phyloP scores from a whole-genome alignment of 2,888 invertebrate genomes.

The Rotaria macrura region DNA sequence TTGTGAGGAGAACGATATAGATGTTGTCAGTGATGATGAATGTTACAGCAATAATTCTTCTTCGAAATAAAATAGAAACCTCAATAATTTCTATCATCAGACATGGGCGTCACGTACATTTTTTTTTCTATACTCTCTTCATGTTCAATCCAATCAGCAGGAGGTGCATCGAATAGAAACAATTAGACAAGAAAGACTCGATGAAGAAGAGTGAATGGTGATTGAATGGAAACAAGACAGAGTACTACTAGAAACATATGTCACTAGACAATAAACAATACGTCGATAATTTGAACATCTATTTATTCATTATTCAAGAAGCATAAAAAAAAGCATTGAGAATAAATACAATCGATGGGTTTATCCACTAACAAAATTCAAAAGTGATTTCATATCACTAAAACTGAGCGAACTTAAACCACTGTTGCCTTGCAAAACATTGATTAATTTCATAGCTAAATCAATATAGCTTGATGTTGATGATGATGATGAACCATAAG shows the following conservation, averaged over 20 bases:
- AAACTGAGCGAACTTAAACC: neutral
- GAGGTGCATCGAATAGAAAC: neutral
- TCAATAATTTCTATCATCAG: neutral
- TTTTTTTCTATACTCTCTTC: neutral
- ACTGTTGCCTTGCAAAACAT: neutral
- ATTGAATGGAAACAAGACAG: neutral
- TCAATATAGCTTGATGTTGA: neutral
- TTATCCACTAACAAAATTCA: neutral
- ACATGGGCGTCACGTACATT: slow-evolving; percentile 8
- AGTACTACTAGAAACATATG: neutral
- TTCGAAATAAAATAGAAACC: neutral
- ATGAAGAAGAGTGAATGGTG: neutral
- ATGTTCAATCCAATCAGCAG: slow-evolving; percentile 12
- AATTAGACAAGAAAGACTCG: neutral
- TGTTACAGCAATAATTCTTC: neutral
- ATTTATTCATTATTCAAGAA: neutral
- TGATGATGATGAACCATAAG: neutral
- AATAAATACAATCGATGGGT: neutral
- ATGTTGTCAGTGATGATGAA: too few relatives aligned
- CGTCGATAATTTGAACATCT: neutral
- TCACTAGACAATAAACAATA: neutral
- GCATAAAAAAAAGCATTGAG: neutral
- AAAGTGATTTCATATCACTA: neutral
- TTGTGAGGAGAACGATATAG: neutral
- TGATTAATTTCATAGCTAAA: neutral